Percentiles rank a stretch among this genome's conserved stretches.
Conservation (phyloP, 37 sponge, comb jelly and placozoan species). For the Aphrocallistes beatrix region DNA sequence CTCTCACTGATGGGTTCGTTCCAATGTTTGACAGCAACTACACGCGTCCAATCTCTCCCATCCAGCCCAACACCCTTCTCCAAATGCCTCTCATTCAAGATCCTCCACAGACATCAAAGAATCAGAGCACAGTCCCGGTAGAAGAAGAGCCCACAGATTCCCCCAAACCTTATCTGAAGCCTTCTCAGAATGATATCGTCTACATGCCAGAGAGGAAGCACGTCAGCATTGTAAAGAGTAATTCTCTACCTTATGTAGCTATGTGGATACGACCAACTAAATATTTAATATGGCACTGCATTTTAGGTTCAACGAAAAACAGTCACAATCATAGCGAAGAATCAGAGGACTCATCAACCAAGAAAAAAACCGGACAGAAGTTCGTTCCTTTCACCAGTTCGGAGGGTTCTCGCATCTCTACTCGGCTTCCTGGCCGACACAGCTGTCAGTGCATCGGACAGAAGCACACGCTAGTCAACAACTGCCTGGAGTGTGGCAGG, state of each 20-base stretch:
- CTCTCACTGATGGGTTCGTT: background rate
- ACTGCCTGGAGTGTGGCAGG: slow-evolving; percentile 81
- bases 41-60: background rate
- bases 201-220: slow-evolving; percentile 5
- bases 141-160: background rate
- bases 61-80: background rate
- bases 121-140: background rate
- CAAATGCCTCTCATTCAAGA: background rate
- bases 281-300: too few relatives aligned
- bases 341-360: background rate
- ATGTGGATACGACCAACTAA: too few relatives aligned
- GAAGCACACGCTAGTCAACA: slow-evolving; percentile 72
- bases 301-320: too few relatives aligned
- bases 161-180: slow-evolving; percentile 2
- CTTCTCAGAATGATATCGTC: background rate
- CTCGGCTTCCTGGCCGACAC: slow-evolving; percentile 61
- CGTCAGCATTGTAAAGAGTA: background rate
- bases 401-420: slow-evolving; percentile 46
- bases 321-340: background rate
- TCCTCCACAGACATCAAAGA: background rate
- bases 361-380: slow-evolving; percentile 34
- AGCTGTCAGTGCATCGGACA: slow-evolving; percentile 77
- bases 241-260: background rate
- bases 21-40: background rate
- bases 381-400: slow-evolving; percentile 53